These are phyloP conservation scores for Hyperopisus bebe DNA, from an alignment of 2,113 vertebrate genomes.

Conservation along the genomic window DNA sequence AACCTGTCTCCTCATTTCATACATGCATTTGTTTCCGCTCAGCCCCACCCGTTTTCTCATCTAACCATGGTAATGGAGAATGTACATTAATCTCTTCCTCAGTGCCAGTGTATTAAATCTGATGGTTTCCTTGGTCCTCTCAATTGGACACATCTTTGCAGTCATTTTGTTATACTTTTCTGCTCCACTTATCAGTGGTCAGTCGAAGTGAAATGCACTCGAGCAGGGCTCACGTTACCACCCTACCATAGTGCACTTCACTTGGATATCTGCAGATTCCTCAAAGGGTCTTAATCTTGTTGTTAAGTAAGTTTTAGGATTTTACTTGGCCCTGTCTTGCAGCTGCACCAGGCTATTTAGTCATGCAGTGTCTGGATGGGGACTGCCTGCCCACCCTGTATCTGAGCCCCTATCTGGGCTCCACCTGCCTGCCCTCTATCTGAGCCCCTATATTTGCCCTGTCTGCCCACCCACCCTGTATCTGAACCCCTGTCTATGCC, in stretches of 20 bases:
- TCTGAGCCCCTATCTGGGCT: not conserved
- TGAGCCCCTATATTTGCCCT: not conserved
- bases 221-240: not conserved
- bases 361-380: not conserved
- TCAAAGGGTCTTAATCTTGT: not conserved
- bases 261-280: not conserved
- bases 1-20: not conserved
- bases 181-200: not conserved
- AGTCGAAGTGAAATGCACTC: not conserved
- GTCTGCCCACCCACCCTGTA: not conserved
- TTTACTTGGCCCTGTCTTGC: not conserved
- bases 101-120: not conserved
- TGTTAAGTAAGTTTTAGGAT: not conserved
- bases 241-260: not conserved
- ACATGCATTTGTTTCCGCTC: not conserved
- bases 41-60: not conserved
- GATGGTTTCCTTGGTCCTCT: not conserved
- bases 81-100: not conserved
- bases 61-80: not conserved
- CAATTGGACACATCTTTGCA: not conserved
- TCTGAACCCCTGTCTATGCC: not conserved
- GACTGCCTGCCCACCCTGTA: not conserved
- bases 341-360: not conserved
- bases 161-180: not conserved
- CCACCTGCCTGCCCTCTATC: not conserved